Evolutionary conservation across 2,888 invertebrate genomes (phyloP).

Genomic region (Frankliniella fusca): DNA sequence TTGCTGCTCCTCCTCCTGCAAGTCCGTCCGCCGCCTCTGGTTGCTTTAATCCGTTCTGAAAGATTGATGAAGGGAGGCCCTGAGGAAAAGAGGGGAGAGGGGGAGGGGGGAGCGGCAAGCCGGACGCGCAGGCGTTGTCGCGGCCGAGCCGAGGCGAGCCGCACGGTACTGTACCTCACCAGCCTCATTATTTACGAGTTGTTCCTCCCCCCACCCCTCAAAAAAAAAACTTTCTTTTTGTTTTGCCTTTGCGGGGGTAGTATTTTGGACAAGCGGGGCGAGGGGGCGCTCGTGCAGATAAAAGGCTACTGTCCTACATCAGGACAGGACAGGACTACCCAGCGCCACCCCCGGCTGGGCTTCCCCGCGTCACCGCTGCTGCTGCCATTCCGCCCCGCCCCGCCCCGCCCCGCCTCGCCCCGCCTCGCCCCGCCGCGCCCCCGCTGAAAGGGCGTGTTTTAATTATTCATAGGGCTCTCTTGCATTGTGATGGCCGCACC

Average conservation of each 20-base stretch:
- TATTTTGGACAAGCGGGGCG: not conserved
- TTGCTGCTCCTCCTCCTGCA: not conserved
- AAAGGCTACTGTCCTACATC: not conserved
- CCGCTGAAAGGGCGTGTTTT: not conserved
- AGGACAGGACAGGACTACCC: not conserved
- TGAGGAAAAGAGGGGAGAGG: no score
- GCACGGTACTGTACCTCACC: not conserved
- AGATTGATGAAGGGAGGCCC: constrained; percentile 11
- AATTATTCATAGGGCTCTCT: constrained; percentile 16
- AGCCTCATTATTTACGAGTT: constrained; percentile 2
- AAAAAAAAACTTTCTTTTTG: no score
- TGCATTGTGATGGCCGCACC: not conserved
- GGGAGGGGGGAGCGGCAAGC: not conserved
- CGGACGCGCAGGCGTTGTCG: constrained; percentile 5
- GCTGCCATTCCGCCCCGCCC: no score
- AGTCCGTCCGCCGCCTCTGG: not conserved
- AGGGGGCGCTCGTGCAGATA: not conserved
- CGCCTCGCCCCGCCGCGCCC: no score
- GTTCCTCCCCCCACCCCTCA: no score
- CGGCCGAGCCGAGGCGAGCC: not conserved
- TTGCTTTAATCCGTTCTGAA: constrained; percentile 24
- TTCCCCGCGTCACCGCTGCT: no score
- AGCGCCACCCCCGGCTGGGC: no score
- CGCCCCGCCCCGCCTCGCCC: no score
- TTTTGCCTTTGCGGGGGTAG: not conserved